Evolutionary conservation across 2,888 invertebrate genomes (phyloP).

Genomic region (Micoletzkya japonica): DNA sequence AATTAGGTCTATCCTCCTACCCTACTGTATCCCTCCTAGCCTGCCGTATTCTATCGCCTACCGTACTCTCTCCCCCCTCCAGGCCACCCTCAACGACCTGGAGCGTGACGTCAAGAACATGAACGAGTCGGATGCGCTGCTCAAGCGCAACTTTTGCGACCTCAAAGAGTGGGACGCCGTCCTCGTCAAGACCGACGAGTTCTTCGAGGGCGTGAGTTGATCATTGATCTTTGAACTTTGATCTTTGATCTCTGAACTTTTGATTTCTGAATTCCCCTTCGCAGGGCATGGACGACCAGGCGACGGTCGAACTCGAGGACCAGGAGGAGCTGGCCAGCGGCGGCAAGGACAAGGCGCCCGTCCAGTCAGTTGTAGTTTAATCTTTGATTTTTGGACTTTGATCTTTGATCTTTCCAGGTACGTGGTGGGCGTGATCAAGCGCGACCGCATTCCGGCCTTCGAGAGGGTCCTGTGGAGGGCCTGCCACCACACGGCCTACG

Average conservation of each 20-base stretch:
- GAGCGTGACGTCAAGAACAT: slow-evolving; percentile 61
- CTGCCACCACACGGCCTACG: slow-evolving; percentile 83
- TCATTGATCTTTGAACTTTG: background rate
- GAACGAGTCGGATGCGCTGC: slow-evolving; percentile 58
- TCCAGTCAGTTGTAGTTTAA: slow-evolving; percentile 34
- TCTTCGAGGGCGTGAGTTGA: slow-evolving; percentile 56
- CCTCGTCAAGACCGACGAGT: slow-evolving; percentile 59
- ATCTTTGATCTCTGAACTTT: slow-evolving; percentile 4
- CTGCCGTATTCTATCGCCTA: background rate
- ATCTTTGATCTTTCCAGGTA: slow-evolving; percentile 72
- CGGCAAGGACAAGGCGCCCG: slow-evolving; percentile 39
- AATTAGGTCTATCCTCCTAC: too few relatives aligned
- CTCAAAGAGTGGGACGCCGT: slow-evolving; percentile 62
- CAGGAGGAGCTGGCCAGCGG: slow-evolving; percentile 38
- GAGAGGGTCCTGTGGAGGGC: slow-evolving; percentile 97
- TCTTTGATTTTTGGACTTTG: background rate
- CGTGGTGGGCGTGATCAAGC: slow-evolving; percentile 92
- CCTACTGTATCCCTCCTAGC: too few relatives aligned
- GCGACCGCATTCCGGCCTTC: slow-evolving; percentile 90
- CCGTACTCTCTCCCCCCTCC: background rate
- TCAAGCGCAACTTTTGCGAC: slow-evolving; percentile 58
- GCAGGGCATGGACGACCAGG: slow-evolving; percentile 49
- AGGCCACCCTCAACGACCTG: slow-evolving; percentile 57
- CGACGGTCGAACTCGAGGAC: slow-evolving; percentile 44
- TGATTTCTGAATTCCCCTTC: too few relatives aligned